phyloP scores from a whole-genome alignment of 2,888 invertebrate genomes.

The Metopia argyrocephala region DNA sequence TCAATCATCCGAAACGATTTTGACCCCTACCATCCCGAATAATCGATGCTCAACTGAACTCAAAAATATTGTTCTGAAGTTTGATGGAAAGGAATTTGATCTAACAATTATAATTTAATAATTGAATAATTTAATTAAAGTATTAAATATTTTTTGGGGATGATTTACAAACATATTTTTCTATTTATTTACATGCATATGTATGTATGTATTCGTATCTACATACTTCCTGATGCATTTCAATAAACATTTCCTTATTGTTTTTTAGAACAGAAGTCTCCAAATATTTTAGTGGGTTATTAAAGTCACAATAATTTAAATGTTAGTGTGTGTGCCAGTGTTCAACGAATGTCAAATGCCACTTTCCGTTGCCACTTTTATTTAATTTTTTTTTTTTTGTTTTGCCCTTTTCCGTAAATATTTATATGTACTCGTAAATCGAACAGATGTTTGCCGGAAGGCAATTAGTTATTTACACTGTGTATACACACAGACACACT shows the following conservation, averaged over 20 bases:
- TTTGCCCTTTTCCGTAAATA: neutral
- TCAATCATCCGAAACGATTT: no score
- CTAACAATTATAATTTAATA: no score
- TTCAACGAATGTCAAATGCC: constrained; percentile 57
- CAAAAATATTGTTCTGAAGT: no score
- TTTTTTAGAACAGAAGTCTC: neutral
- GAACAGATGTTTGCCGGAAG: constrained; percentile 64
- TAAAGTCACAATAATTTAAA: constrained; percentile 17
- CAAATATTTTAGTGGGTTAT: constrained; percentile 35
- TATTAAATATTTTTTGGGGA: no score
- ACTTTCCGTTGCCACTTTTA: constrained; percentile 18
- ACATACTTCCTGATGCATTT: neutral
- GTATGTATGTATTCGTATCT: constrained; percentile 7
- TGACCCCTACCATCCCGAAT: no score
- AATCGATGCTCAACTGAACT: no score
- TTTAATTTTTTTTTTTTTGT: neutral
- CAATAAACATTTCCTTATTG: neutral
- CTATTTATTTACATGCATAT: no score
- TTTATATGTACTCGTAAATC: constrained; percentile 26
- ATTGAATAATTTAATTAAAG: no score
- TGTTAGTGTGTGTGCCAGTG: no score
- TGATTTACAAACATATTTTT: no score
- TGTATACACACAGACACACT: constrained; percentile 31
- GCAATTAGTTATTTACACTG: constrained; percentile 64
- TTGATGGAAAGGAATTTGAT: no score